Percentiles rank a stretch among this genome's conserved stretches.
phyloP scores from a whole-genome alignment of 2,888 invertebrate genomes.

The Marasmarcha lunaedactyla region DNA sequence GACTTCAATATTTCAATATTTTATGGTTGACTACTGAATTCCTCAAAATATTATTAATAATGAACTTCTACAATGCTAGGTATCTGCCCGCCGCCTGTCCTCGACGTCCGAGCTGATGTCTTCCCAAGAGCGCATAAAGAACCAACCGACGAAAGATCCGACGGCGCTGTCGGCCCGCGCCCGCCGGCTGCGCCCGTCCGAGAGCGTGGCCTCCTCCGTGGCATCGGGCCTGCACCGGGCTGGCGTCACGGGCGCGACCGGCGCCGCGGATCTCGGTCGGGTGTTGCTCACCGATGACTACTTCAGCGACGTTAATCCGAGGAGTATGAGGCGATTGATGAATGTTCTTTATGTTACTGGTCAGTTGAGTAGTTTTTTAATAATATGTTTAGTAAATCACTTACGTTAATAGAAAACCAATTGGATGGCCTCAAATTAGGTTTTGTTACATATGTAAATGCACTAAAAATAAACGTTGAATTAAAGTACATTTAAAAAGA shows the following conservation, averaged over 20 bases:
- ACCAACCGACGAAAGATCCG: constrained; percentile 73
- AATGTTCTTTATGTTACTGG: constrained; percentile 97
- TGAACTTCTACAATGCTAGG: too few relatives aligned
- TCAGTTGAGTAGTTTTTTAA: too few relatives aligned
- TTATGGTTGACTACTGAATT: too few relatives aligned
- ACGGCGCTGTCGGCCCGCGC: constrained; percentile 74
- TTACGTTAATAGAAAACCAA: too few relatives aligned
- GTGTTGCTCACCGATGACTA: constrained; percentile 97
- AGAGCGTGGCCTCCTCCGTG: constrained; percentile 91
- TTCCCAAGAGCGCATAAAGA: constrained; percentile 82
- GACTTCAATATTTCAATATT: too few relatives aligned
- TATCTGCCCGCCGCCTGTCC: constrained; percentile 82
- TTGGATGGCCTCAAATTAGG: too few relatives aligned
- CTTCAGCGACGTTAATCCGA: constrained; percentile 98
- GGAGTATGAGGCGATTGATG: constrained; percentile 96
- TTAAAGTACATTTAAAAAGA: too few relatives aligned
- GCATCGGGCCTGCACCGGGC: constrained; percentile 85
- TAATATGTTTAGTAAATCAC: neutral
- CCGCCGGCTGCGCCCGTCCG: constrained; percentile 83
- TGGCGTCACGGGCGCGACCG: constrained; percentile 51
- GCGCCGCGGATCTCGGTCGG: constrained; percentile 78
- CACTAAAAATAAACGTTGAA: too few relatives aligned
- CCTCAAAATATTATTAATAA: too few relatives aligned
- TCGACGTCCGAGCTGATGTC: constrained; percentile 86
- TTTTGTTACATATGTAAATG: too few relatives aligned